These are phyloP conservation scores for Cirrhinus mrigala DNA, from an alignment of 2,797 vertebrate species.

Conservation along the genomic window DNA sequence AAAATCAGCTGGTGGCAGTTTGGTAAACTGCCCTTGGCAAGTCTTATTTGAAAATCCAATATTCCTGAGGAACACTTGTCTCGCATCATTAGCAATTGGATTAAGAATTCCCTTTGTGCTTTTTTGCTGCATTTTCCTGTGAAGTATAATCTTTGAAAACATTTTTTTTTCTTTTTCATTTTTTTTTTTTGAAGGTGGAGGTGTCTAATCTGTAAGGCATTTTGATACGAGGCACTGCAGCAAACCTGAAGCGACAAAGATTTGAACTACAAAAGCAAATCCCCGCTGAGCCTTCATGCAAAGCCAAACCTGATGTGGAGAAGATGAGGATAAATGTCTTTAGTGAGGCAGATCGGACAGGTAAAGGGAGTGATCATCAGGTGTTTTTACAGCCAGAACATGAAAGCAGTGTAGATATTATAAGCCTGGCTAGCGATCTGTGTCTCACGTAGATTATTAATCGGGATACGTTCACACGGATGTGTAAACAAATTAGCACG, in stretches of 20 bases:
- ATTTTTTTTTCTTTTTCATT: not conserved
- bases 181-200: slow-evolving; percentile 2
- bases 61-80: slow-evolving; percentile 29
- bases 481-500: slow-evolving; percentile 21
- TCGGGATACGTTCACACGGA: not conserved
- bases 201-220: slow-evolving; percentile 31
- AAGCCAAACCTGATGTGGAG: slow-evolving; percentile 34
- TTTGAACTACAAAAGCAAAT: slow-evolving; percentile 42
- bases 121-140: slow-evolving; percentile 11
- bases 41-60: slow-evolving; percentile 56
- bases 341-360: slow-evolving; percentile 39
- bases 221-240: slow-evolving; percentile 29
- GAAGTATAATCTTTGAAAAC: slow-evolving; percentile 41
- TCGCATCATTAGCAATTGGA: slow-evolving; percentile 37
- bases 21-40: slow-evolving; percentile 55
- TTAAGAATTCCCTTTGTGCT: slow-evolving; percentile 48
- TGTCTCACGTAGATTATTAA: slow-evolving; percentile 18
- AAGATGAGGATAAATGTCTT: slow-evolving; percentile 50
- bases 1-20: slow-evolving; percentile 39
- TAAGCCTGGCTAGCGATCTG: slow-evolving; percentile 4
- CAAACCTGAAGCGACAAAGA: slow-evolving; percentile 37
- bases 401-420: not conserved
- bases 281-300: slow-evolving; percentile 27
- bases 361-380: slow-evolving; percentile 39
- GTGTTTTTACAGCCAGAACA: slow-evolving; percentile 45